Conservation (phyloP, 2,888 invertebrate genomes). For the Apotomis betuletana region DNA sequence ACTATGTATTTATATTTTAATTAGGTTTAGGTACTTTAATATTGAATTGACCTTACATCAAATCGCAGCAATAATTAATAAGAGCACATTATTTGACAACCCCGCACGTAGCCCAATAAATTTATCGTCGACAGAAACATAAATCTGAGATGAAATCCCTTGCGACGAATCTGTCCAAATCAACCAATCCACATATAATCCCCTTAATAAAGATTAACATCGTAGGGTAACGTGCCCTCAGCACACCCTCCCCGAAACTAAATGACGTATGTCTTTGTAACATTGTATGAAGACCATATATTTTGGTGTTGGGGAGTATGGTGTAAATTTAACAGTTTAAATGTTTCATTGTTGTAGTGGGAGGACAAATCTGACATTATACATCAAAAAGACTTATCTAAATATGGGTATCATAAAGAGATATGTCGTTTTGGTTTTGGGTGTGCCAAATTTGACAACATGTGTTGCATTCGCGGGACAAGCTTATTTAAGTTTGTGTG, state of each 20-base stretch:
- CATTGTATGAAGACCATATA: neutral
- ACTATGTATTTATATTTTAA: no score
- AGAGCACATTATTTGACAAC: constrained; percentile 42
- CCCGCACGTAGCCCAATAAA: constrained; percentile 37
- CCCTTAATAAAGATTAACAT: constrained; percentile 78
- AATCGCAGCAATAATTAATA: constrained; percentile 48
- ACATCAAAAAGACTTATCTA: no score
- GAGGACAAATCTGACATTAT: constrained; percentile 42
- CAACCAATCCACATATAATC: constrained; percentile 69
- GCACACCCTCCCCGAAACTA: constrained; percentile 43
- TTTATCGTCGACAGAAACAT: constrained; percentile 55
- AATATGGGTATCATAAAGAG: no score
- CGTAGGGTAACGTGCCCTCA: constrained; percentile 59
- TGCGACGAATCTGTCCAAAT: constrained; percentile 67
- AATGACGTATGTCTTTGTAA: constrained; percentile 50
- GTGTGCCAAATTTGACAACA: constrained; percentile 49
- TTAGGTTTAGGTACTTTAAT: neutral
- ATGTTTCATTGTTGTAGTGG: constrained; percentile 53
- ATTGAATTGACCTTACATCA: neutral
- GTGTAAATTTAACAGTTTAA: constrained; percentile 55
- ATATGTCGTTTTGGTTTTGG: no score
- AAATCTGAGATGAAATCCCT: constrained; percentile 60
- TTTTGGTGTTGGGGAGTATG: constrained; percentile 39
- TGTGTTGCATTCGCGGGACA: constrained; percentile 52
- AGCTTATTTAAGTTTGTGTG: constrained; percentile 50